Conservation (phyloP, 2,113 vertebrate species). For the Amphilophus citrinellus region DNA sequence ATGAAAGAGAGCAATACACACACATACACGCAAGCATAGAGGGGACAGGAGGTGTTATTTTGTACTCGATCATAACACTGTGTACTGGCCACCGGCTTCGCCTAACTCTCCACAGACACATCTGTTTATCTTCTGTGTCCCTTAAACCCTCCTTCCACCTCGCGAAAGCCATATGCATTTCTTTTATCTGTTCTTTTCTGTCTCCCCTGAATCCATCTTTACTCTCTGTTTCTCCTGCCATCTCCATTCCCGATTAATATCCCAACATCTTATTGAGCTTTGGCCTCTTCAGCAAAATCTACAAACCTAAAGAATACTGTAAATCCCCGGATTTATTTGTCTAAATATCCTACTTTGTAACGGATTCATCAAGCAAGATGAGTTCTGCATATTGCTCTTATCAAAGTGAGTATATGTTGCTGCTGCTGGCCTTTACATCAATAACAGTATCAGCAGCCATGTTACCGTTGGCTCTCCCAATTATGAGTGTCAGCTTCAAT, state of each 20-base stretch:
- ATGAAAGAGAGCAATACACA: conserved; percentile 35
- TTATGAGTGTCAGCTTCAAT: conserved; percentile 73
- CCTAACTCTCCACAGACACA: conserved; percentile 51
- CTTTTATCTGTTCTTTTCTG: conserved; percentile 27
- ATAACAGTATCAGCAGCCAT: conserved; percentile 45
- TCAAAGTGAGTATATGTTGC: conserved; percentile 36
- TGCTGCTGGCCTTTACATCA: conserved; percentile 48
- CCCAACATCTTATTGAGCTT: neutral
- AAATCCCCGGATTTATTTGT: neutral
- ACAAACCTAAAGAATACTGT: neutral
- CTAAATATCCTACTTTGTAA: neutral
- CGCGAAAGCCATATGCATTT: conserved; percentile 35
- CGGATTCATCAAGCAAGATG: conserved; percentile 13
- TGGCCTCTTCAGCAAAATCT: neutral
- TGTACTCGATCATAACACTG: conserved; percentile 66
- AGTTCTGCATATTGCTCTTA: neutral
- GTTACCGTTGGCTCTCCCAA: conserved; percentile 45
- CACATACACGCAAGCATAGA: conserved; percentile 11
- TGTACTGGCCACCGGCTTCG: conserved; percentile 46
- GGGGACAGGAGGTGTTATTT: conserved; percentile 68
- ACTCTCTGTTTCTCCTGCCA: neutral
- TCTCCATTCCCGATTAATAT: neutral
- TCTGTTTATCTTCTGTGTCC: conserved; percentile 55
- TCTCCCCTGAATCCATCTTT: conserved; percentile 12
- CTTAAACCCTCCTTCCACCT: conserved; percentile 36